Evolutionary conservation across 2,888 invertebrate species (phyloP).

Genomic region (Sinohyriopsis cumingii): DNA sequence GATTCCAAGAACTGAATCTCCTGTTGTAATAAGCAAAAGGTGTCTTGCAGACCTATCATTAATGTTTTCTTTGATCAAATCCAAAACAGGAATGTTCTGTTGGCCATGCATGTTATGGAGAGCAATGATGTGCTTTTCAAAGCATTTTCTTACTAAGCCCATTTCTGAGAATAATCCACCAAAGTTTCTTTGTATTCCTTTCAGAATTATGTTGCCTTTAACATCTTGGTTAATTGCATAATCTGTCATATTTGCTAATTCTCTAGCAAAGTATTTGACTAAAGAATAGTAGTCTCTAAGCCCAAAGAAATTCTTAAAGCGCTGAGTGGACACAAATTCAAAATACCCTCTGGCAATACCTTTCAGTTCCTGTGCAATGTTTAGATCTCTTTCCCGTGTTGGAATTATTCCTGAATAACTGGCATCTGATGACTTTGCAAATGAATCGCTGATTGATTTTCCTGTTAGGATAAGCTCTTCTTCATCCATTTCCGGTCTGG

Average conservation of each 20-base stretch:
- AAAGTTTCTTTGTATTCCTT: conserved; percentile 50
- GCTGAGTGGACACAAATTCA: conserved; percentile 16
- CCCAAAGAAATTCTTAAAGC: conserved; percentile 43
- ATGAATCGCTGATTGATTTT: conserved; percentile 39
- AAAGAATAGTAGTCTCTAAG: conserved; percentile 46
- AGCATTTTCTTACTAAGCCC: conserved; percentile 20
- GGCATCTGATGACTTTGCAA: background rate
- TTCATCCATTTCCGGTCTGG: conserved; percentile 51
- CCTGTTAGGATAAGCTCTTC: conserved; percentile 48
- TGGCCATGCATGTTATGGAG: background rate
- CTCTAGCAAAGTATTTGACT: conserved; percentile 18
- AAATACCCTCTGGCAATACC: conserved; percentile 22
- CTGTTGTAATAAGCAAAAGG: conserved; percentile 44
- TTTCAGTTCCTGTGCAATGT: conserved; percentile 12
- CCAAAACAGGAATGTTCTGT: conserved; percentile 13
- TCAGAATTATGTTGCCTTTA: conserved; percentile 17
- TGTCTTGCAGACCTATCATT: conserved; percentile 39
- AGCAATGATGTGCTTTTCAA: conserved; percentile 12
- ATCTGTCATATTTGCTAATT: background rate
- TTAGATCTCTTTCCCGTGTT: background rate
- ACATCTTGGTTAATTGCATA: conserved; percentile 5
- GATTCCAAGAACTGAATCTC: conserved; percentile 42
- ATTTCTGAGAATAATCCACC: conserved; percentile 42
- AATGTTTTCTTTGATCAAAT: conserved; percentile 43
- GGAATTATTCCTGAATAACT: background rate